These are phyloP conservation scores for Drosophila subquinaria DNA, from an alignment of 2,888 invertebrate species.

Conservation along the genomic window DNA sequence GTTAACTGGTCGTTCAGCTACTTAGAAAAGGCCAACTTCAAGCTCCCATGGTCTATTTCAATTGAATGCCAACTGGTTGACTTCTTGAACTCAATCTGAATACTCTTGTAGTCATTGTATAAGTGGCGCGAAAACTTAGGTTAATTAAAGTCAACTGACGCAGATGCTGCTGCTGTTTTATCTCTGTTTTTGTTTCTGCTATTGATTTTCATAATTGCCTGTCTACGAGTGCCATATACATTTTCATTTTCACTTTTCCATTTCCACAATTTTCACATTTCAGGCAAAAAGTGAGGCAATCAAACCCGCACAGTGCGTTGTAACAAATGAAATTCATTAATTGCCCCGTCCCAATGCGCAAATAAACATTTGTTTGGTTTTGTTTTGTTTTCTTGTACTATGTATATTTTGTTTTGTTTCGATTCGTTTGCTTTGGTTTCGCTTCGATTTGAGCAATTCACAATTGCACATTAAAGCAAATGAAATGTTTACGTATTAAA, in stretches of 20 bases:
- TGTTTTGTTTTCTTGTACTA: slow-evolving; percentile 28
- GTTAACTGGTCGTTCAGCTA: background rate
- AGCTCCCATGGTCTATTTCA: background rate
- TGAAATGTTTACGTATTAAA: slow-evolving; percentile 57
- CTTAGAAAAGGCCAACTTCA: background rate
- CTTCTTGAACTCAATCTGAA: background rate
- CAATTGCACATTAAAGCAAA: slow-evolving; percentile 50
- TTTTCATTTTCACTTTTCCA: slow-evolving; percentile 1
- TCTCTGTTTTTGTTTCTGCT: slow-evolving; percentile 14
- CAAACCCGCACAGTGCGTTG: slow-evolving; percentile 30
- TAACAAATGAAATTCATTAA: slow-evolving; percentile 68
- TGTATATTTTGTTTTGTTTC: slow-evolving; percentile 27
- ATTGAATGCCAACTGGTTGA: background rate
- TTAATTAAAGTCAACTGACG: slow-evolving; percentile 58
- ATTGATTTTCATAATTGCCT: slow-evolving; percentile 47
- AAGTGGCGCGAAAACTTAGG: slow-evolving; percentile 11
- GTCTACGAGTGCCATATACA: slow-evolving; percentile 9
- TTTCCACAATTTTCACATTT: slow-evolving; percentile 32
- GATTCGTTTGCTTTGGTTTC: slow-evolving; percentile 13
- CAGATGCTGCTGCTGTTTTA: slow-evolving; percentile 5
- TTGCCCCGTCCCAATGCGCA: slow-evolving; percentile 66
- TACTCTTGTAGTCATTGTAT: background rate
- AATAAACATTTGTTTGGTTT: slow-evolving; percentile 66
- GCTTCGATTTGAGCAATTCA: slow-evolving; percentile 40
- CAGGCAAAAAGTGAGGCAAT: slow-evolving; percentile 45